Base-by-base conservation (phyloP, 2,888 invertebrate species). In the Clivina fossor region DNA sequence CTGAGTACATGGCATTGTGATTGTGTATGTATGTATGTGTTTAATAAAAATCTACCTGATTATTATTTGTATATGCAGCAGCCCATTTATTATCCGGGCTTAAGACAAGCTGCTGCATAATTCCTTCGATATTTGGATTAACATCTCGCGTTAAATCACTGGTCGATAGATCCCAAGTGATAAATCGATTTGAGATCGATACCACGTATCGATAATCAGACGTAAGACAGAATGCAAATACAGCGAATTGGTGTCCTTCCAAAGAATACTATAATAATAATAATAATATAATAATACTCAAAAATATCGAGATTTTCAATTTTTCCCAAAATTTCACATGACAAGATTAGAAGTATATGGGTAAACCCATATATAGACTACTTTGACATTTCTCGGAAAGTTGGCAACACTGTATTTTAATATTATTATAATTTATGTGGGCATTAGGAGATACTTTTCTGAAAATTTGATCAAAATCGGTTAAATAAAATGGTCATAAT, bases 221-320 rank as follows among this genome's bases (percentile, higher is more conserved):
- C 4, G 94, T 94, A 19, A 96, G 72, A 8, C 89, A 86, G 70
- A 94, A 92, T 1, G 89, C 93, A 72, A 96, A 96, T 0, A 96
- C 93, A 0, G 97, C 98, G 69, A 98, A 99, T 69, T 94, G 95
- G 73, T 99, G 98, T 1, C 97, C 98, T 77, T 98, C 98, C 37
- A 98, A 75, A 0, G 97, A 97, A 70, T 95, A 98, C 88, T 92
- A 73, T 4, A 76, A 76, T 7, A 7, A n/a, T n/a, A n/a, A n/a
- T 40, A 20, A 40, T 4, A 13, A 44, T 48, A 22, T 18, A 24
- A 40, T 43, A 37, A n/a, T 13, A 37, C 15, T 11, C n/a, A n/a
- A n/a, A n/a, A n/a, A n/a, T n/a, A n/a, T n/a, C n/a, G n/a, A n/a
- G n/a, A n/a, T n/a, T n/a, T n/a, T n/a, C n/a, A n/a, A n/a, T n/a